Conservation (phyloP, 2,888 invertebrate genomes). For the Drosophila cognata region DNA sequence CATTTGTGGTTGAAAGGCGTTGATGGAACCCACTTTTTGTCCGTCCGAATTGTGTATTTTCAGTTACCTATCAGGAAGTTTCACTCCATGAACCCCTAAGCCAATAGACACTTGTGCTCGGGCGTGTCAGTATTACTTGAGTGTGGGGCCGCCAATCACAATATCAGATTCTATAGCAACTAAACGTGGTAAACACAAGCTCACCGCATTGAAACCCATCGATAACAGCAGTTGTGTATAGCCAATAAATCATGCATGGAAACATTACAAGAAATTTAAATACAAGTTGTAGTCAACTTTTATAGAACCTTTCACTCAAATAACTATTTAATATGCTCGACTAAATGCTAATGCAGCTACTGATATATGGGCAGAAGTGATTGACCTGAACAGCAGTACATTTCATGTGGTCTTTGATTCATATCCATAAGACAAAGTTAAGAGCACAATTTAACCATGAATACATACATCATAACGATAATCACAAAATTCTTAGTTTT, state of each 20-base stretch:
- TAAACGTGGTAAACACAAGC: slow-evolving; percentile 9
- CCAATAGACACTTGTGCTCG: slow-evolving; percentile 7
- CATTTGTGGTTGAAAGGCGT: slow-evolving; percentile 37
- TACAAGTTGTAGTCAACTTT: background rate
- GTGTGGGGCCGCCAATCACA: slow-evolving; percentile 30
- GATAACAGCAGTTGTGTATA: background rate
- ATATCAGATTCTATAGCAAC: slow-evolving; percentile 21
- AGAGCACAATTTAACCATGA: too few species aligned
- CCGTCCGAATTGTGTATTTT: slow-evolving; percentile 14
- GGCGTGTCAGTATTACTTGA: slow-evolving; percentile 20
- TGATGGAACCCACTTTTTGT: slow-evolving; percentile 23
- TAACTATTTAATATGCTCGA: background rate
- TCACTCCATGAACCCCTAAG: slow-evolving; percentile 25
- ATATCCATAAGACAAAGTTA: background rate
- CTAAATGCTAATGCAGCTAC: background rate
- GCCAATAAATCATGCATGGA: background rate
- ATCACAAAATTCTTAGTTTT: too few species aligned
- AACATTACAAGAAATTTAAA: background rate
- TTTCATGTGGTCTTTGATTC: background rate
- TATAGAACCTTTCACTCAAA: background rate
- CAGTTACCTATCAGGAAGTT: slow-evolving; percentile 51
- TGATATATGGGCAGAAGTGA: background rate
- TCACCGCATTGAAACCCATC: background rate
- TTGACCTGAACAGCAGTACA: background rate
- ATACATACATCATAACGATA: too few species aligned